These are phyloP conservation scores for Epiblema foenella DNA, from an alignment of 2,888 invertebrate species.

Conservation along the genomic window DNA sequence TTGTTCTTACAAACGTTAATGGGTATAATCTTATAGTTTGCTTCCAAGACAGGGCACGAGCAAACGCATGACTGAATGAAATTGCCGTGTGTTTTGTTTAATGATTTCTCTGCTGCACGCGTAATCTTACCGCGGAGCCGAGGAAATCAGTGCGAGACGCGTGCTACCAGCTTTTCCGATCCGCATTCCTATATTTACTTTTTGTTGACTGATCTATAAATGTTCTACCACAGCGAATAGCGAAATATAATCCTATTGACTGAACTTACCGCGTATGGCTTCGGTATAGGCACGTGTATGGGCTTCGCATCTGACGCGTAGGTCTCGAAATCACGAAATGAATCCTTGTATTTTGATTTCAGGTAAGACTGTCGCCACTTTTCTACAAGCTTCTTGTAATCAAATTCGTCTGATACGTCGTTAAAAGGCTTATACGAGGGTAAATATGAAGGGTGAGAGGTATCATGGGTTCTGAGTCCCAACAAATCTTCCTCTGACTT, in stretches of 20 bases:
- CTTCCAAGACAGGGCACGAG: slow-evolving; percentile 6
- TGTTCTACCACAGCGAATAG: slow-evolving; percentile 41
- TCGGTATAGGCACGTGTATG: slow-evolving; percentile 72
- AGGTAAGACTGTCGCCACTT: slow-evolving; percentile 78
- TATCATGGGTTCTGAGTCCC: slow-evolving; percentile 75
- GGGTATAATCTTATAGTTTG: not conserved
- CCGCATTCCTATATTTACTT: slow-evolving; percentile 77
- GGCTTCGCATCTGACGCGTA: slow-evolving; percentile 72
- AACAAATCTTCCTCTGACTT: slow-evolving; percentile 79
- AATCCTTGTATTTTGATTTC: slow-evolving; percentile 73
- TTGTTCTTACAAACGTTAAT: not conserved
- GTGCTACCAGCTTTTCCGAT: slow-evolving; percentile 72
- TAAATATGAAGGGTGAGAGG: slow-evolving; percentile 70
- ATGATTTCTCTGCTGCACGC: slow-evolving; percentile 75
- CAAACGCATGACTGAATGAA: slow-evolving; percentile 45
- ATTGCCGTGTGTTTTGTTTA: slow-evolving; percentile 64
- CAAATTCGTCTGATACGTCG: slow-evolving; percentile 63
- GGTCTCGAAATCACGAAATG: slow-evolving; percentile 66
- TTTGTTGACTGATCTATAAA: slow-evolving; percentile 70
- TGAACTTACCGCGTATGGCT: slow-evolving; percentile 76
- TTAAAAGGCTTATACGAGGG: slow-evolving; percentile 65
- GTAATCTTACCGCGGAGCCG: slow-evolving; percentile 71
- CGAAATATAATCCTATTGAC: slow-evolving; percentile 29
- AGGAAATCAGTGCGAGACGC: slow-evolving; percentile 82
- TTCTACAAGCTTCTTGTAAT: slow-evolving; percentile 73